These are phyloP conservation scores for Elephantulus edwardii DNA, from an alignment of 2,113 vertebrate species.

Conservation along the genomic window DNA sequence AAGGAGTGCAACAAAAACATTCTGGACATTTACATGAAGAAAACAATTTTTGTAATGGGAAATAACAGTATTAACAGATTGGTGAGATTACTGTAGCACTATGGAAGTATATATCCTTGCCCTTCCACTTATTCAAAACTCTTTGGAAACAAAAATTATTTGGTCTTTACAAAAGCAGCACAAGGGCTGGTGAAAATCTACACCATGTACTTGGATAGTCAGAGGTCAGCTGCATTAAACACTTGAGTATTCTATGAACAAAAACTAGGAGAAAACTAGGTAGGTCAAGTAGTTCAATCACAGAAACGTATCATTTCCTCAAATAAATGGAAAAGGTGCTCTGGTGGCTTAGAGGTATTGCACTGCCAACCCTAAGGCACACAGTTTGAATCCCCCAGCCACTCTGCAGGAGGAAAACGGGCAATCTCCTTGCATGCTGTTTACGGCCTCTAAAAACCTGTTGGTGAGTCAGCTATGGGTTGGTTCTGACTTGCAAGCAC, in stretches of 20 bases:
- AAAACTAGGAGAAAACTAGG: conserved; percentile 23
- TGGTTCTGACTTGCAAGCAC: too few species aligned
- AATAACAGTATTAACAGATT: neutral
- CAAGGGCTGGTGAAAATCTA: neutral
- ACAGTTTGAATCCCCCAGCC: too few species aligned
- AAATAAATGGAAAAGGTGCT: too few species aligned
- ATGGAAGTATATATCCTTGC: neutral
- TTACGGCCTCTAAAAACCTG: too few species aligned
- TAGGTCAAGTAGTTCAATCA: conserved; percentile 31
- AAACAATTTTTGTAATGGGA: neutral
- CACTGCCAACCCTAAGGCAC: too few species aligned
- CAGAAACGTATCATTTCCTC: neutral
- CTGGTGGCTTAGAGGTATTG: too few species aligned
- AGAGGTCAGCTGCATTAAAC: neutral
- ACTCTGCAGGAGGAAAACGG: too few species aligned
- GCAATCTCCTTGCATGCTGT: too few species aligned
- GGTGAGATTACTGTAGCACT: neutral
- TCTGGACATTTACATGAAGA: neutral
- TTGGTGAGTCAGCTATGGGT: too few species aligned
- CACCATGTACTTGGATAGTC: neutral
- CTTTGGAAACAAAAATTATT: neutral
- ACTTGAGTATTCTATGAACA: neutral
- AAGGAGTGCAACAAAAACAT: neutral
- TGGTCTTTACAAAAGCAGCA: neutral
- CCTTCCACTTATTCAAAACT: neutral